Evolutionary conservation across 2,113 vertebrate genomes (phyloP).

Genomic region (Athene cunicularia): DNA sequence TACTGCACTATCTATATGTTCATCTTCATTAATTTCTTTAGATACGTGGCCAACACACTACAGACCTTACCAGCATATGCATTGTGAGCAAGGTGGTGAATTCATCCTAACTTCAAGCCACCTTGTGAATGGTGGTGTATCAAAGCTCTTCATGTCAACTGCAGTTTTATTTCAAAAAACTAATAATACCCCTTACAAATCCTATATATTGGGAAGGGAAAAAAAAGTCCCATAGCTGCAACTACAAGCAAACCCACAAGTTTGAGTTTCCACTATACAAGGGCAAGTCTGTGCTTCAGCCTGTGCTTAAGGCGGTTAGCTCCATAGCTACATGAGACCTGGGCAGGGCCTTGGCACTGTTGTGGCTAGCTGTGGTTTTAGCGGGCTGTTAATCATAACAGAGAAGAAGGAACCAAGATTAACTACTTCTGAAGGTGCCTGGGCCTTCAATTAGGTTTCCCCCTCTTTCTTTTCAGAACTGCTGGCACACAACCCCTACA

Average conservation of each 20-base stretch:
- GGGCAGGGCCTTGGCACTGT: neutral
- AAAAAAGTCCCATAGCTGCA: neutral
- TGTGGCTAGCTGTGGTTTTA: neutral
- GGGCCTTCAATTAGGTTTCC: neutral
- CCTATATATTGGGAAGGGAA: neutral
- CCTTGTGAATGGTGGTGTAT: neutral
- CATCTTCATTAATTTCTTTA: neutral
- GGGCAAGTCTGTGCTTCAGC: neutral
- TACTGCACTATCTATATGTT: neutral
- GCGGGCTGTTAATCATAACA: neutral
- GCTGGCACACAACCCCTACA: neutral
- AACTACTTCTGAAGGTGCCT: neutral
- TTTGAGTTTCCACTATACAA: neutral
- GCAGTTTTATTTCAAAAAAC: neutral
- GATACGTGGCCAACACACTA: neutral
- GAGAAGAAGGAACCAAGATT: neutral
- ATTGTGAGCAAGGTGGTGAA: neutral
- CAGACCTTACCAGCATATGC: neutral
- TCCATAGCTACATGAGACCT: accelerated
- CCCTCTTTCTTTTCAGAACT: neutral
- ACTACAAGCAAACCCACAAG: neutral
- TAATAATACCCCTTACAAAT: neutral
- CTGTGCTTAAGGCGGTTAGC: neutral
- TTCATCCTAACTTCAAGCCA: neutral
- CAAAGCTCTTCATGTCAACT: neutral